Percentiles rank a stretch among this genome's conserved stretches.
phyloP scores from a whole-genome alignment of 2,113 vertebrate genomes.

The Sigmodon hispidus region DNA sequence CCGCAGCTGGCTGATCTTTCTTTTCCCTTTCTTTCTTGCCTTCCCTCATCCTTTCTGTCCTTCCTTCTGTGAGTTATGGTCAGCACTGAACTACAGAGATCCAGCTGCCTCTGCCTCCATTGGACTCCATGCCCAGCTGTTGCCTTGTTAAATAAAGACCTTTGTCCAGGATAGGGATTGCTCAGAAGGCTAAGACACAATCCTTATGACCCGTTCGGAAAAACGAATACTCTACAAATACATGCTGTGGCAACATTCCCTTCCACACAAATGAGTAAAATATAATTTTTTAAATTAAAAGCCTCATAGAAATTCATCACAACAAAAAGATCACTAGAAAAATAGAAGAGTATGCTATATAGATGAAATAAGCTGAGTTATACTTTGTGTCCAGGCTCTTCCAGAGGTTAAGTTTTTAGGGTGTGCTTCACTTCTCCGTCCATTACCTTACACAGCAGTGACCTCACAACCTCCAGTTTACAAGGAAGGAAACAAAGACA shows the following conservation, averaged over 20 bases:
- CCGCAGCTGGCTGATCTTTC: background rate
- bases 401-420: background rate
- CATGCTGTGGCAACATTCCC: background rate
- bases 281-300: background rate
- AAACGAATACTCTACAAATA: background rate
- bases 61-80: background rate
- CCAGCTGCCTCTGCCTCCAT: background rate
- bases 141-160: background rate
- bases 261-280: background rate
- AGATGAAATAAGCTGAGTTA: background rate
- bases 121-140: background rate
- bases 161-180: background rate
- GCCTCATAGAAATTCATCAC: background rate
- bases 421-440: background rate
- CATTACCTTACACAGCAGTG: background rate
- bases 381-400: background rate
- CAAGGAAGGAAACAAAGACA: background rate
- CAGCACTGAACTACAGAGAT: background rate
- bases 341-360: background rate
- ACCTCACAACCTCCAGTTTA: background rate
- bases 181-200: background rate
- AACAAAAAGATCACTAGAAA: background rate
- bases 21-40: background rate
- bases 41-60: background rate
- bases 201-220: background rate